These are phyloP conservation scores for Danio kyathit DNA, from an alignment of 2,797 vertebrate genomes.

Conservation along the genomic window DNA sequence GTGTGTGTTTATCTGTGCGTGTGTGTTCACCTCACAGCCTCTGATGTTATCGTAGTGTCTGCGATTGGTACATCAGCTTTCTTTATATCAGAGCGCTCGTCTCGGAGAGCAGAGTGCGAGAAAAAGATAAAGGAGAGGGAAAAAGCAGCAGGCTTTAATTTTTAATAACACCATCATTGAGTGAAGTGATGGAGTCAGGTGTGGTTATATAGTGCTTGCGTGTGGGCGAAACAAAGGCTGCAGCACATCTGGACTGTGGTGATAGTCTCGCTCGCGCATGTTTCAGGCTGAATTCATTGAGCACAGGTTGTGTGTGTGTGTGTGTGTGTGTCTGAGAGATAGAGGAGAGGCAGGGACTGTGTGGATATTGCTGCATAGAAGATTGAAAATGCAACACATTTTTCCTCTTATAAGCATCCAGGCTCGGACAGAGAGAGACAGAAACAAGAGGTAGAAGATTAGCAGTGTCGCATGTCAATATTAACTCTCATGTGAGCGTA, in stretches of 20 bases:
- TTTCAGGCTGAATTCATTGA: constrained; percentile 80
- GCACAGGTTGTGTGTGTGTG: constrained; percentile 64
- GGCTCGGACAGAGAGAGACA: neutral
- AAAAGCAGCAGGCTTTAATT: constrained; percentile 62
- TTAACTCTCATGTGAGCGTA: neutral
- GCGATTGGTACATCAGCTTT: constrained; percentile 44
- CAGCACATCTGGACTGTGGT: constrained; percentile 80
- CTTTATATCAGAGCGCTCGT: constrained; percentile 66
- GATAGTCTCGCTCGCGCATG: constrained; percentile 75
- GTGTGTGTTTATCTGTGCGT: no score
- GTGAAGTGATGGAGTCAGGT: constrained; percentile 63
- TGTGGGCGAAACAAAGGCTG: constrained; percentile 56
- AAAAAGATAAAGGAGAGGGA: constrained; percentile 62
- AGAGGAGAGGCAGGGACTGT: constrained; percentile 28
- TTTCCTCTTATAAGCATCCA: neutral
- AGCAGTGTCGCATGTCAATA: constrained; percentile 24
- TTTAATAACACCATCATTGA: constrained; percentile 64
- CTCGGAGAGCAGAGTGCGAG: constrained; percentile 56
- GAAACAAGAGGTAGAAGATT: neutral
- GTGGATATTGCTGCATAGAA: constrained; percentile 1
- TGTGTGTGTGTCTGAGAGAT: constrained; percentile 53
- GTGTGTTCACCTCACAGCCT: constrained; percentile 56
- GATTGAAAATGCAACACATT: constrained; percentile 20
- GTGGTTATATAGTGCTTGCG: constrained; percentile 23
- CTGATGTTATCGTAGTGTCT: constrained; percentile 67